phyloP scores from a whole-genome alignment of 2,113 vertebrate species.

The Plecturocebus donacophilus region DNA sequence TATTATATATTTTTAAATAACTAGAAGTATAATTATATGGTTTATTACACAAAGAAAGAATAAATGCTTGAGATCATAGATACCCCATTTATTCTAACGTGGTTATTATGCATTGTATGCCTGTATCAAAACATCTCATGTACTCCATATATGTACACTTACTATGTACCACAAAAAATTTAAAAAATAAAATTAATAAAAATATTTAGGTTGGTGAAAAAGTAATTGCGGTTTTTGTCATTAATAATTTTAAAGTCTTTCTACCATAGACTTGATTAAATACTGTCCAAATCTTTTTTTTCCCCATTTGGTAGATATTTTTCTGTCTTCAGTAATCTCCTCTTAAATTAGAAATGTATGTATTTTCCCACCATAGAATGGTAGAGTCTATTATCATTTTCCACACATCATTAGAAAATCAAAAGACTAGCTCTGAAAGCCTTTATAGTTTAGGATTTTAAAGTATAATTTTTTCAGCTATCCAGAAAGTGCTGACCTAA shows the following conservation, averaged over 20 bases:
- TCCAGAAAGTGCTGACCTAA: neutral
- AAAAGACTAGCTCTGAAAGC: neutral
- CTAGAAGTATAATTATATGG: no score
- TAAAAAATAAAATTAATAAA: no score
- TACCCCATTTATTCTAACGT: no score
- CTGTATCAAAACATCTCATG: no score
- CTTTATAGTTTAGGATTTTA: neutral
- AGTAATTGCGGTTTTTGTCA: no score
- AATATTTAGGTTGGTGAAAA: no score
- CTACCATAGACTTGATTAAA: neutral
- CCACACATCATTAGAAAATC: neutral
- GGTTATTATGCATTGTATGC: no score
- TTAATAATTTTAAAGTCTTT: neutral
- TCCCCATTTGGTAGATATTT: neutral
- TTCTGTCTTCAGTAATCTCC: neutral
- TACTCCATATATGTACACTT: no score
- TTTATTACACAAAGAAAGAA: no score
- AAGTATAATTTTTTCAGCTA: neutral
- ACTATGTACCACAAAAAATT: no score
- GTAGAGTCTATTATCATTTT: neutral
- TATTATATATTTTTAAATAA: no score
- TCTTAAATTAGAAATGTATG: neutral
- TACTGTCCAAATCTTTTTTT: neutral
- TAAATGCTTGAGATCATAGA: no score
- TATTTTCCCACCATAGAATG: neutral